A percentile compares a stretch with the other conserved stretches of the same genome.
These are phyloP conservation scores for Thermophis baileyi DNA, from an alignment of 2,113 vertebrate species.

Conservation along the genomic window DNA sequence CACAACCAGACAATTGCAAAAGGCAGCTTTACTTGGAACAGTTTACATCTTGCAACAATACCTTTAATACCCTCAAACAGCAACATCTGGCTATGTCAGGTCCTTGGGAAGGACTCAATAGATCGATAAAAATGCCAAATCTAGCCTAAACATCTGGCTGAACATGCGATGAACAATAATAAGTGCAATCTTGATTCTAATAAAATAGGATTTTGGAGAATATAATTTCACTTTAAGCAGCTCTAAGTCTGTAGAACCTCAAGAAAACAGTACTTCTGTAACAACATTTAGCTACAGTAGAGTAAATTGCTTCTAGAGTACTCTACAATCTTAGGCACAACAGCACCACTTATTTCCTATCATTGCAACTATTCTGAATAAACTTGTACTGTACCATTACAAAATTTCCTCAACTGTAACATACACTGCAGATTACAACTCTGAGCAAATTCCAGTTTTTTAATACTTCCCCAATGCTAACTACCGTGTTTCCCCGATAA, in stretches of 20 bases:
- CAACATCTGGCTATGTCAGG: not conserved
- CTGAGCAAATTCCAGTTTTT: not conserved
- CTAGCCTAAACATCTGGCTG: not conserved
- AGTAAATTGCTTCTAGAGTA: not conserved
- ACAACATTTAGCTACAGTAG: not conserved
- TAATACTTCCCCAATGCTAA: not conserved
- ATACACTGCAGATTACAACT: not conserved
- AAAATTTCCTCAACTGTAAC: not conserved
- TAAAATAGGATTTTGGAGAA: not conserved
- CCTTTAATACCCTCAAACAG: not conserved
- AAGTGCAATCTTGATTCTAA: not conserved
- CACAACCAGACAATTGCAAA: not conserved
- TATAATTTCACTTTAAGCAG: not conserved
- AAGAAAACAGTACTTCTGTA: not conserved
- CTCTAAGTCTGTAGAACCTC: not conserved
- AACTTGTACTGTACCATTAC: not conserved
- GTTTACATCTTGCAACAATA: not conserved
- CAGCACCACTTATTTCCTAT: not conserved
- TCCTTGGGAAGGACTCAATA: not conserved
- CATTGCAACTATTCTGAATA: not conserved
- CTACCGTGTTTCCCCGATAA: too few species aligned
- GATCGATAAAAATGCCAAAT: not conserved
- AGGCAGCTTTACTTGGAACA: not conserved
- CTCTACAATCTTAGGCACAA: not conserved
- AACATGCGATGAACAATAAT: not conserved